Evolutionary conservation across 35 echinoderm and acorn worm species (phyloP).

Genomic region (Lytechinus pictus): DNA sequence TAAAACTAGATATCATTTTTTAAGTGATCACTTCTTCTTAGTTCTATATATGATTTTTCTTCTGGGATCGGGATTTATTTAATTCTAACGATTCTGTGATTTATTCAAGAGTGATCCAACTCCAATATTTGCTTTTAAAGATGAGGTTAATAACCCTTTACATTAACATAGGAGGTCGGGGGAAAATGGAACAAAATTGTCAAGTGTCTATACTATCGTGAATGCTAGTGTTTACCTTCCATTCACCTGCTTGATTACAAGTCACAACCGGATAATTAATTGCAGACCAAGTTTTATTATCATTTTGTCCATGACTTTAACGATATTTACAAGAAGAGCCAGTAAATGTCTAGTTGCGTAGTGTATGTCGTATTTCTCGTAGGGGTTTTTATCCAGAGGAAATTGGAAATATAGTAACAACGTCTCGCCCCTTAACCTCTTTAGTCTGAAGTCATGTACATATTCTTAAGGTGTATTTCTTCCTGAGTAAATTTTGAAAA

Average conservation of each 20-base stretch:
- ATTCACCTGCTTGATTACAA: background rate
- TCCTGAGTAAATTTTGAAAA: no score
- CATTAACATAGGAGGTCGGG: background rate
- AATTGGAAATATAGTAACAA: no score
- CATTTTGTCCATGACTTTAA: background rate
- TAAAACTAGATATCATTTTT: no score
- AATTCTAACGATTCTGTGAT: no score
- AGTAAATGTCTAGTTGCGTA: background rate
- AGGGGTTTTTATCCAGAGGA: no score
- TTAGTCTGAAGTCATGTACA: background rate
- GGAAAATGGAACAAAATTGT: background rate
- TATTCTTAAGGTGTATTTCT: no score
- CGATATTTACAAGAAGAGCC: background rate
- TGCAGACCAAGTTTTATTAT: background rate
- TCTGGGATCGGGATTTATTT: no score
- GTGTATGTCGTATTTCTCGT: background rate
- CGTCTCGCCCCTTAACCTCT: background rate
- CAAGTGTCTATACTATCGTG: background rate
- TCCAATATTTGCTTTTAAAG: no score
- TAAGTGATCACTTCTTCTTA: no score
- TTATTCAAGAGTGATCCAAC: no score
- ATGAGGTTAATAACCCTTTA: background rate
- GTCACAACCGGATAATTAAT: background rate
- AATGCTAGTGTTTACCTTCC: background rate
- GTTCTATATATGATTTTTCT: no score